phyloP scores from a whole-genome alignment of 2,113 vertebrate genomes.

The Hippopotamus amphibius region DNA sequence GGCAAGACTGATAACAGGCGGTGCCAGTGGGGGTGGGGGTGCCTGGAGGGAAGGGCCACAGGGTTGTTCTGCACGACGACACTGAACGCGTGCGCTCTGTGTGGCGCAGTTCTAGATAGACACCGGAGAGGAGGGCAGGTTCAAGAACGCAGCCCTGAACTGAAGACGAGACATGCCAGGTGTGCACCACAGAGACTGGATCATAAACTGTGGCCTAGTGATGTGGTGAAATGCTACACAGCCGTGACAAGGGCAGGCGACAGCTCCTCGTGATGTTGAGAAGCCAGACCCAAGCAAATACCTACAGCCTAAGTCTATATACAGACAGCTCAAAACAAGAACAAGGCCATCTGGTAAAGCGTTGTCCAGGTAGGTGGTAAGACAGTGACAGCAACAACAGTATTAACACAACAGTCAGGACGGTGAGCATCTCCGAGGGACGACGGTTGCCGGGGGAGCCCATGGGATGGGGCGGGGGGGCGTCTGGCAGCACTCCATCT shows the following conservation, averaged over 20 bases:
- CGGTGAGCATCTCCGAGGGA: not conserved
- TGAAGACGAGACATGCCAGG: not conserved
- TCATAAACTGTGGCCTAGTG: accelerated
- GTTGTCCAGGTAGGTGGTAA: not conserved
- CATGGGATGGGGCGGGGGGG: accelerated
- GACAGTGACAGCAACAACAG: not conserved
- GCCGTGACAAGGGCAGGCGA: not conserved
- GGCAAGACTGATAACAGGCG: accelerated
- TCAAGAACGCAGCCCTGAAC: not conserved
- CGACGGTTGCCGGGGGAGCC: too few relatives aligned
- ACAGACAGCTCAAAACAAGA: not conserved
- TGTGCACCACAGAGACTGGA: accelerated
- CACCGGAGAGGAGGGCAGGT: not conserved
- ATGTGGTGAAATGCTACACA: accelerated
- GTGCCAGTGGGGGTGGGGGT: accelerated
- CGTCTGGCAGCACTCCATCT: not conserved
- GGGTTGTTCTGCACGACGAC: not conserved
- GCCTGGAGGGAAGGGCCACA: accelerated
- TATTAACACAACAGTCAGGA: accelerated
- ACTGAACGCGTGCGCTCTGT: accelerated
- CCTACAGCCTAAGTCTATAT: not conserved
- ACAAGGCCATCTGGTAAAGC: not conserved
- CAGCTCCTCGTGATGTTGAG: not conserved
- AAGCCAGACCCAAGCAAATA: not conserved
- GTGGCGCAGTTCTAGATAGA: accelerated